Conservation (phyloP, 2,113 vertebrate species). For the Austrofundulus limnaeus region DNA sequence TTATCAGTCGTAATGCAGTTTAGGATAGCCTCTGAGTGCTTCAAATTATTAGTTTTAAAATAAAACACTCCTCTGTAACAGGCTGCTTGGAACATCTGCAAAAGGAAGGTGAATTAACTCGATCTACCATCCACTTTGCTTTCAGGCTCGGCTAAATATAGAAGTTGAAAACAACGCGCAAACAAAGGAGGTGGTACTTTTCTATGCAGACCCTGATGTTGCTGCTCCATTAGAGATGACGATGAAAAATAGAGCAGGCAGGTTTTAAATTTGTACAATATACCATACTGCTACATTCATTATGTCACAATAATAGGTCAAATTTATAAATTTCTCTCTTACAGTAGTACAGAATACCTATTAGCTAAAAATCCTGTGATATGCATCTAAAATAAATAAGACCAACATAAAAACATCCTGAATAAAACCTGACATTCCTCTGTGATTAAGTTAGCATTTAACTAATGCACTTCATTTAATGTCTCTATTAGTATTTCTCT, state of each 20-base stretch:
- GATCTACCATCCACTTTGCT: constrained; percentile 11
- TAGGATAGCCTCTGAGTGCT: constrained; percentile 19
- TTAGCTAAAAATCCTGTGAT: constrained; percentile 22
- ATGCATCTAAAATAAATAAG: not conserved
- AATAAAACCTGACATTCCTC: no score
- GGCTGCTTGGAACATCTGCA: not conserved
- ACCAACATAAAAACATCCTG: not conserved
- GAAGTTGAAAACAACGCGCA: constrained; percentile 5
- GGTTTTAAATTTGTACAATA: not conserved
- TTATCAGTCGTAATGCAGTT: constrained; percentile 26
- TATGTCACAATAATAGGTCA: not conserved
- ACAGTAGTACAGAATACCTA: not conserved
- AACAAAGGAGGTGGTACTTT: not conserved
- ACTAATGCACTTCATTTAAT: constrained; percentile 14
- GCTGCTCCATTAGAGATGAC: not conserved
- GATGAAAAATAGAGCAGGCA: not conserved
- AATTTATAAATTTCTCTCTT: not conserved
- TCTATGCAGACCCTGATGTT: constrained; percentile 5
- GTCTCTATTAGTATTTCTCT: not conserved
- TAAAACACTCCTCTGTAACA: constrained; percentile 12
- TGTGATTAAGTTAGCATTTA: no score
- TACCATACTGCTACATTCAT: not conserved
- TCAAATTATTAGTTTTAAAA: constrained; percentile 26
- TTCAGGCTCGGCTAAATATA: constrained; percentile 27
- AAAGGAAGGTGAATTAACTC: constrained; percentile 17